These are phyloP conservation scores for Drosophila mercatorum DNA, from an alignment of 2,888 invertebrate species.

Conservation along the genomic window DNA sequence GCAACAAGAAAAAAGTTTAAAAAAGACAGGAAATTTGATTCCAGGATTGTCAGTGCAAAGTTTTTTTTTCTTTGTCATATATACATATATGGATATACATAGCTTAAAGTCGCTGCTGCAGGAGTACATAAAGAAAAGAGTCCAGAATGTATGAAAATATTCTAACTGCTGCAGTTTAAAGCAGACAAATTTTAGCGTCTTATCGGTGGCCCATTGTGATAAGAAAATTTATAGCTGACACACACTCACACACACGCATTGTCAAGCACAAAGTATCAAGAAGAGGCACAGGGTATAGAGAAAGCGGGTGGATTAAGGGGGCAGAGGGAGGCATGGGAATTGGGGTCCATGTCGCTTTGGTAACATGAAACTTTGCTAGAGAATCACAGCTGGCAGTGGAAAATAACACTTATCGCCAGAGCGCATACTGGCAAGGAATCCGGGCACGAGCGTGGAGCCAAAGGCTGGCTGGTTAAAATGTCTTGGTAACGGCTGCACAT, in stretches of 20 bases:
- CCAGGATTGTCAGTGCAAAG: conserved; percentile 18
- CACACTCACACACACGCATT: conserved; percentile 26
- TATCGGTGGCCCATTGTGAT: conserved; percentile 57
- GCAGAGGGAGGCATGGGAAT: neutral
- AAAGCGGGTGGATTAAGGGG: neutral
- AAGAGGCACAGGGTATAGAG: conserved; percentile 23
- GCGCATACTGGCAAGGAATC: conserved; percentile 30
- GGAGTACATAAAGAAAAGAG: conserved; percentile 20
- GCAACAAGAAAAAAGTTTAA: neutral
- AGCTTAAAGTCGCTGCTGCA: conserved; percentile 21
- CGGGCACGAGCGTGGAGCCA: neutral
- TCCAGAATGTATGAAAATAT: conserved; percentile 7
- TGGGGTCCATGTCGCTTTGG: conserved; percentile 50
- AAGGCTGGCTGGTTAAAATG: conserved; percentile 2
- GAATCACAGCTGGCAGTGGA: conserved; percentile 79
- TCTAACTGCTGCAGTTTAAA: conserved; percentile 47
- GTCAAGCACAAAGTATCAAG: conserved; percentile 21
- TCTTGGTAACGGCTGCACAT: conserved; percentile 21
- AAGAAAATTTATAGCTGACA: conserved; percentile 65
- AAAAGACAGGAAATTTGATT: conserved; percentile 29
- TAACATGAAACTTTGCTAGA: conserved; percentile 72
- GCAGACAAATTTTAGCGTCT: conserved; percentile 57
- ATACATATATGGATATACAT: conserved; percentile 1
- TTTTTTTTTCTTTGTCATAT: conserved; percentile 23
- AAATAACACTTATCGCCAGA: conserved; percentile 72